Conservation (phyloP, 2,113 vertebrate species). For the Trematocara zebra region DNA sequence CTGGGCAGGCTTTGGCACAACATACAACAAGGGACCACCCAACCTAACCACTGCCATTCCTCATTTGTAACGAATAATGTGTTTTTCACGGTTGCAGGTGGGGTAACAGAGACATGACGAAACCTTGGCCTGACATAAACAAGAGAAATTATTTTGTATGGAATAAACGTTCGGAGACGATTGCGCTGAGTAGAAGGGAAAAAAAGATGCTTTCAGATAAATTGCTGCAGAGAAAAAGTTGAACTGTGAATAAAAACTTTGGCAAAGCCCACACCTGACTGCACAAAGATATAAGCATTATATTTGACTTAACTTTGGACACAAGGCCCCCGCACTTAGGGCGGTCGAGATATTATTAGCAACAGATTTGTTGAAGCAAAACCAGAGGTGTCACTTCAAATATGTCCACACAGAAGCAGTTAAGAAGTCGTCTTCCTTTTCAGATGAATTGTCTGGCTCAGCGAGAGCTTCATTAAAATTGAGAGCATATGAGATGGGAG, state of each 20-base stretch:
- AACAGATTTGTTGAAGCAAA: background rate
- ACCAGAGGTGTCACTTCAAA: background rate
- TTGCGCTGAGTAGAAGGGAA: background rate
- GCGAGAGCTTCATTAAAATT: constrained; percentile 27
- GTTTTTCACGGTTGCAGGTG: background rate
- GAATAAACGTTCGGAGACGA: background rate
- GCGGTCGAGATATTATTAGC: background rate
- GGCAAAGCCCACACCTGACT: background rate
- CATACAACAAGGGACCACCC: background rate
- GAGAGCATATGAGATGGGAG: background rate
- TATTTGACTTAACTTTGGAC: background rate
- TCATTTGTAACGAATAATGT: background rate
- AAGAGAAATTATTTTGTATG: background rate
- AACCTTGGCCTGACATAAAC: background rate
- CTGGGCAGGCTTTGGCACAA: background rate
- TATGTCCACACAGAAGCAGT: background rate
- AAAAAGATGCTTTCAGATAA: background rate
- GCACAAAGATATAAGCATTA: background rate
- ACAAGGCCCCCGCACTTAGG: background rate
- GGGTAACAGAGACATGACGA: background rate
- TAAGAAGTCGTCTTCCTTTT: background rate
- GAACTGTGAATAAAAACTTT: background rate
- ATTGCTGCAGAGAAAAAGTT: background rate
- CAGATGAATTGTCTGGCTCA: background rate
- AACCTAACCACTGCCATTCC: background rate